phyloP scores from a whole-genome alignment of 2,888 invertebrate genomes.

The Thymelicus lineola region DNA sequence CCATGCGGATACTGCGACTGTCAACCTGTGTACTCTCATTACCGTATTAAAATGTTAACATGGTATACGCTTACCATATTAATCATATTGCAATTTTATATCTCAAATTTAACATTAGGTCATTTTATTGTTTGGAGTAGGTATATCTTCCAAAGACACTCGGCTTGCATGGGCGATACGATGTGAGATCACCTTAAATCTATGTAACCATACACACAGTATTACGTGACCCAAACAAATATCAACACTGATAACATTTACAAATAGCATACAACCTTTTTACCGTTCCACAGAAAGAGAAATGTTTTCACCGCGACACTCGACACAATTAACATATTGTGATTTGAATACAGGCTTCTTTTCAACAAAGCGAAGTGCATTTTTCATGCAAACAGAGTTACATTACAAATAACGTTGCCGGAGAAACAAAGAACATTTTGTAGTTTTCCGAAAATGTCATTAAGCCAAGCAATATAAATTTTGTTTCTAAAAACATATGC shows the following conservation, averaged over 20 bases:
- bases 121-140: neutral
- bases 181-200: too few species aligned
- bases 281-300: slow-evolving; percentile 20
- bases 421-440: slow-evolving; percentile 4
- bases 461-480: neutral
- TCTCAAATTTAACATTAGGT: neutral
- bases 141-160: neutral
- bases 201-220: neutral
- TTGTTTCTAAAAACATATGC: neutral
- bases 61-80: neutral
- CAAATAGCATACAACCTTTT: slow-evolving; percentile 27
- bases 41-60: slow-evolving; percentile 31
- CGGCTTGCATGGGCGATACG: too few species aligned
- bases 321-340: slow-evolving; percentile 33
- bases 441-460: neutral
- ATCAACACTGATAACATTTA: slow-evolving; percentile 15
- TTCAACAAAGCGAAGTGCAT: slow-evolving; percentile 32
- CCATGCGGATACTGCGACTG: neutral
- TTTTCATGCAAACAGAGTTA: slow-evolving; percentile 31
- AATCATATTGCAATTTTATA: neutral
- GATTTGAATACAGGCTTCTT: slow-evolving; percentile 35
- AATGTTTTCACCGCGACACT: slow-evolving; percentile 30
- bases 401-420: slow-evolving; percentile 20
- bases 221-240: slow-evolving; percentile 14
- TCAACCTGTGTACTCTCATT: slow-evolving; percentile 2